Evolutionary conservation across 2,797 vertebrate genomes (phyloP).

Genomic region (Pangasius mekongensis): DNA sequence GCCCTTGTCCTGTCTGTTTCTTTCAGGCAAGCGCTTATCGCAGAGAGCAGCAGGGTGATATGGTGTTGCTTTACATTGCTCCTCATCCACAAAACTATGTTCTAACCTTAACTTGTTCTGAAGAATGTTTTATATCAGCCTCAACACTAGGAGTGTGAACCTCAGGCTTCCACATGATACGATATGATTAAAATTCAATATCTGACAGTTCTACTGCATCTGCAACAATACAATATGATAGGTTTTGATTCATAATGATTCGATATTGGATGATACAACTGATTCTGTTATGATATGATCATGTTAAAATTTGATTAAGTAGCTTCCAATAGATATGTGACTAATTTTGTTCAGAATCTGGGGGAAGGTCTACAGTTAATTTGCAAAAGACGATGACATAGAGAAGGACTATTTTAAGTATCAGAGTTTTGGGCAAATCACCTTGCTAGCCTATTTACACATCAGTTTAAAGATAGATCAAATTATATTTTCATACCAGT

Average conservation of each 20-base stretch:
- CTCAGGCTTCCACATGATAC: background rate
- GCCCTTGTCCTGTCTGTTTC: constrained; percentile 33
- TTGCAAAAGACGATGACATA: background rate
- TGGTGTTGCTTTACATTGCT: constrained; percentile 42
- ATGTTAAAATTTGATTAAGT: background rate
- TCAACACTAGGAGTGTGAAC: background rate
- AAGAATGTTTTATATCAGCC: constrained; percentile 44
- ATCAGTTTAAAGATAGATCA: background rate
- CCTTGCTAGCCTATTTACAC: background rate
- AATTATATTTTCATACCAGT: background rate
- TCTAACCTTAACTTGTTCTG: constrained; percentile 53
- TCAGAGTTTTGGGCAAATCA: background rate
- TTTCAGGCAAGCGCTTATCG: constrained; percentile 56
- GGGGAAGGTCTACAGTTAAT: background rate
- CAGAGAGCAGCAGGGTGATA: constrained; percentile 54
- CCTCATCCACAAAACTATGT: constrained; percentile 42
- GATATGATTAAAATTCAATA: background rate
- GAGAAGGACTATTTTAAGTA: background rate
- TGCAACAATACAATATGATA: background rate
- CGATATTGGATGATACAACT: background rate
- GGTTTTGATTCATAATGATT: background rate
- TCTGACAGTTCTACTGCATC: background rate
- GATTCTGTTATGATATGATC: background rate
- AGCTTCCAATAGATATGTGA: background rate
- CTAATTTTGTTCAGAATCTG: background rate